Base-by-base conservation (phyloP, 2,888 invertebrate genomes). In the Acleris literana region DNA sequence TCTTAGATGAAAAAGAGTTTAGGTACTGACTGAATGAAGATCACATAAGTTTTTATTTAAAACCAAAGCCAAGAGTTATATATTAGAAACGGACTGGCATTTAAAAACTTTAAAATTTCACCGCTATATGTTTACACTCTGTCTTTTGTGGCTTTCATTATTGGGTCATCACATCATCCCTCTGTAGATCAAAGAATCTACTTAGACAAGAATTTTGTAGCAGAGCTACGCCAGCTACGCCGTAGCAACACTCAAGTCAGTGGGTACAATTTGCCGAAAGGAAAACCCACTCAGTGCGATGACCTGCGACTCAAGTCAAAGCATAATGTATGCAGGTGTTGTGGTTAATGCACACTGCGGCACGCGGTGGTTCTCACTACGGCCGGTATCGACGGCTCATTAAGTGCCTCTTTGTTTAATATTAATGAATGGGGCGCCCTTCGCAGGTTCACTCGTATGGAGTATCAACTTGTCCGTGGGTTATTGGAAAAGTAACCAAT, bases 311-410 rank as follows among this genome's bases (percentile, higher is more conserved):
- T 25, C 2, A 64, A 61, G 60, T 56, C 55, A 44, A 25, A 29
- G 17, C 44, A 51, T 62, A 62, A 63, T 65, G 51, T 51, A 65
- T 56, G 44, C 60, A 44, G n/a, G 49, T 33, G 18, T 49, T 57
- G 39, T 46, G 20, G 20, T 39, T 59, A 57, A 59, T 64, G 55
- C 55, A 52, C 33, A 17, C 69, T 62, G 58, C 68, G 71, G 65
- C 88, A 87, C 80, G 78, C 85, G 87, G 69, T 72, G 70, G 72
- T 76, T 88, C 85, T 71, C 88, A 88, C 84, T 82, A 74, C 76
- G 78, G 78, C 74, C 78, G 72, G 78, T 79, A 85, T 83, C 83
- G 82, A 79, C 76, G 76, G 75, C 77, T 81, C 78, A 77, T 78
- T 69, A 80, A 81, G n/a, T 44, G 2, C 44, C 73, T 73, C 76